phyloP scores from a whole-genome alignment of 2,113 vertebrate species.

The Onychorhynchus coronatus region DNA sequence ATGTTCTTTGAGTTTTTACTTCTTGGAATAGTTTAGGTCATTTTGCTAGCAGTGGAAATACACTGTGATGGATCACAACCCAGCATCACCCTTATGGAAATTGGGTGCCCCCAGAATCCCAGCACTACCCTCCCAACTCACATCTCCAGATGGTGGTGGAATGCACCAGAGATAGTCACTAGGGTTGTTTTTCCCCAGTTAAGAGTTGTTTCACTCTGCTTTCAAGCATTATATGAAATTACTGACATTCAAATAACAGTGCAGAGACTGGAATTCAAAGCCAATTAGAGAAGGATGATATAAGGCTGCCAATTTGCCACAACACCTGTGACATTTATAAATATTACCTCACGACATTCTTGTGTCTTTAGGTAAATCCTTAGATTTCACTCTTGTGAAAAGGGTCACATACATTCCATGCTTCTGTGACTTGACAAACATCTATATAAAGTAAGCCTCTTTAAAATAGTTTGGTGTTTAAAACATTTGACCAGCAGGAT shows the following conservation, averaged over 20 bases:
- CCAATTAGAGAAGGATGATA: slow-evolving; percentile 38
- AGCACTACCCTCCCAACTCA: background rate
- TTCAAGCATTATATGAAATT: slow-evolving; percentile 24
- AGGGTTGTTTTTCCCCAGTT: background rate
- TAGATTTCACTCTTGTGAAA: slow-evolving; percentile 56
- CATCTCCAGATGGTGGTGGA: background rate
- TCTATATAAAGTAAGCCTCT: background rate
- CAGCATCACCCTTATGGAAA: rapidly evolving
- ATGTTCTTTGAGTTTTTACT: background rate
- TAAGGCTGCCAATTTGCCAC: slow-evolving; percentile 22
- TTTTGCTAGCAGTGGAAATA: background rate
- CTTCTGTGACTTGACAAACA: slow-evolving; percentile 3
- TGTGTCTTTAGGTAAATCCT: slow-evolving; percentile 64
- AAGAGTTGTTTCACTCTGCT: background rate
- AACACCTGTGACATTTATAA: slow-evolving; percentile 51
- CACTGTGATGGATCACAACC: background rate
- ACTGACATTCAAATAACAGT: slow-evolving; percentile 20
- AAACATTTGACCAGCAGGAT: background rate
- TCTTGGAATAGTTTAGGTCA: background rate
- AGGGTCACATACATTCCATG: slow-evolving; percentile 61
- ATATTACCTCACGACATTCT: slow-evolving; percentile 70
- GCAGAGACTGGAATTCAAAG: slow-evolving; percentile 19
- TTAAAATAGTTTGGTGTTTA: background rate
- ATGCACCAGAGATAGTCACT: background rate
- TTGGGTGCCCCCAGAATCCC: background rate